A percentile compares a stretch with the other conserved stretches of the same genome.
Evolutionary conservation across 2,113 vertebrate genomes (phyloP).

Genomic region (Lipotes vexillifer): DNA sequence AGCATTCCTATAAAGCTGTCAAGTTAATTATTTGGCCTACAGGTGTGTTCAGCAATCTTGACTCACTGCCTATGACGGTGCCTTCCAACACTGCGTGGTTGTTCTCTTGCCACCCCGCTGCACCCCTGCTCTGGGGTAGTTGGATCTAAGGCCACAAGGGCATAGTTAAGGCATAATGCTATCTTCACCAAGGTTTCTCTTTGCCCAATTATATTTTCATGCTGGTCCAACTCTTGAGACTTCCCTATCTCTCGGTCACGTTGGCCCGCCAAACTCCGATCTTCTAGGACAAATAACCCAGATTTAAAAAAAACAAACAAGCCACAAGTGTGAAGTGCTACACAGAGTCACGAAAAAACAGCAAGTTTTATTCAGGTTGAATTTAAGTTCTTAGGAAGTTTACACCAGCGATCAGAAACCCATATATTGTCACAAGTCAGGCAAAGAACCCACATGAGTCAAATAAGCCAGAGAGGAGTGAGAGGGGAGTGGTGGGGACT

Average conservation of each 20-base stretch:
- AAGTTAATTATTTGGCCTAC: conserved; percentile 73
- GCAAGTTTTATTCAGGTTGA: background rate
- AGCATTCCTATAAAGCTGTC: conserved; percentile 69
- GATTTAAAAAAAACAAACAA: background rate
- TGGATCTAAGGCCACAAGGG: too few species aligned
- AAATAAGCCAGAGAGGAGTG: background rate
- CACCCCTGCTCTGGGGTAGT: background rate
- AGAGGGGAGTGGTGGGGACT: background rate
- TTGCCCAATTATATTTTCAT: background rate
- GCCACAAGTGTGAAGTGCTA: background rate
- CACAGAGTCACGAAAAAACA: background rate
- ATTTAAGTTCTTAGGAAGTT: background rate
- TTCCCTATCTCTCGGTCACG: background rate
- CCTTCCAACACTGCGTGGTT: background rate
- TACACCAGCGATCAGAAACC: background rate
- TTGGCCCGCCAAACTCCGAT: background rate
- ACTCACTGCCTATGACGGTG: background rate
- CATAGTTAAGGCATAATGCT: background rate
- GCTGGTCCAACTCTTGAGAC: background rate
- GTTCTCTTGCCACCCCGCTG: accelerated
- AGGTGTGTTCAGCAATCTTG: conserved; percentile 52
- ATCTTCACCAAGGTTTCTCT: background rate
- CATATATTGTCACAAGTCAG: background rate
- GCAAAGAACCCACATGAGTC: background rate
- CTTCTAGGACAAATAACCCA: background rate